phyloP scores from a whole-genome alignment of 2,113 vertebrate genomes.

The Syngnathus scovelli region DNA sequence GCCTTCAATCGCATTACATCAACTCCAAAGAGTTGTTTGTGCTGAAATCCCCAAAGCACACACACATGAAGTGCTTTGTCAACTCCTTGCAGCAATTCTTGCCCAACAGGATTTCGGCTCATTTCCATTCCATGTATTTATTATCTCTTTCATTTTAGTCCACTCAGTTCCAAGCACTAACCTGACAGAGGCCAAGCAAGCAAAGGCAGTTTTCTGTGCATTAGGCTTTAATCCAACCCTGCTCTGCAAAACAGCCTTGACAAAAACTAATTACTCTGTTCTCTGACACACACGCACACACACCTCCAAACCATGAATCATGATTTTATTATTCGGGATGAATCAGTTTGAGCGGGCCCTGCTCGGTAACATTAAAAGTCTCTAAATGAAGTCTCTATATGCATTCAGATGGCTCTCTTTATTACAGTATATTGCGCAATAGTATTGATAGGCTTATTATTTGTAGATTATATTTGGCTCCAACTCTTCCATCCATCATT shows the following conservation, averaged over 20 bases:
- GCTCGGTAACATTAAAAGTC: not conserved
- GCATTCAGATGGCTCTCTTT: not conserved
- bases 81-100: too few relatives aligned
- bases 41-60: too few relatives aligned
- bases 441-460: too few relatives aligned
- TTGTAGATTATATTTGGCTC: constrained; percentile 3
- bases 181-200: constrained; percentile 12
- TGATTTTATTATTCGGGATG: not conserved
- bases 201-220: too few relatives aligned
- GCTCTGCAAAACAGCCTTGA: constrained; percentile 9
- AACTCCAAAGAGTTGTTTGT: too few relatives aligned
- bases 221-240: constrained; percentile 18
- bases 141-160: constrained; percentile 30
- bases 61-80: too few relatives aligned
- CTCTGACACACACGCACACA: not conserved
- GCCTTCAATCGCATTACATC: too few relatives aligned
- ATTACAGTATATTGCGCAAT: too few relatives aligned
- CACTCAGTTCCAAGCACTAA: constrained; percentile 19
- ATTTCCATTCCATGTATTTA: constrained; percentile 32
- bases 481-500: constrained; percentile 8
- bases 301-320: constrained; percentile 18
- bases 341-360: not conserved
- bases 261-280: constrained; percentile 16
- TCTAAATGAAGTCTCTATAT: not conserved
- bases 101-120: not conserved